Base-by-base conservation (phyloP, 2,888 invertebrate species). In the Andrena flavipes region DNA sequence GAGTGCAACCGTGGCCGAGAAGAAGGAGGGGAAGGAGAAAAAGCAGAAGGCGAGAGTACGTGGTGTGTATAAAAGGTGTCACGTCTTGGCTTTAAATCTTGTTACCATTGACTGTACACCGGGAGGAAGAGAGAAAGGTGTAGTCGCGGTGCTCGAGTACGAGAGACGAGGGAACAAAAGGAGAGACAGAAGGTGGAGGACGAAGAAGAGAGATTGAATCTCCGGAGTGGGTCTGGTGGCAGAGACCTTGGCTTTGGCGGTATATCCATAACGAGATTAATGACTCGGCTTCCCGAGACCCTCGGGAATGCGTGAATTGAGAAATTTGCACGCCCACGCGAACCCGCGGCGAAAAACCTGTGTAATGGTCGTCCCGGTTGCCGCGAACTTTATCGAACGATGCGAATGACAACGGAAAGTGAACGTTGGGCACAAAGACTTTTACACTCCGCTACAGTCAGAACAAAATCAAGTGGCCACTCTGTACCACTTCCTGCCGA, bases 181-280 rank as follows among this genome's bases (percentile, higher is more conserved):
- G 16, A 64, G 48, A 48, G 67, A 70, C n/a, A 29, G 62, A 30
- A 23, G 54, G 63, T 59, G 3, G 60, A 56, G 65, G 48, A 48
- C 59, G 59, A 59, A 33, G 16, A 20, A 33, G n/a, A 63, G 48
- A 70, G 70, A 63, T 80, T 67, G 82, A 69, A 81, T 79, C 77
- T 68, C 56, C 71, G 74, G 35, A 64, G 68, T 63, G 51, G 42
- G 85, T 75, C 76, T 80, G 69, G 72, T 74, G 77, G 80, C 80
- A 63, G 68, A 79, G 87, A 89, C 91, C 91, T 90, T 90, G 90
- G 86, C 87, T 91, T 87, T 88, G 87, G 81, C 89, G 85, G 88
- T 82, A 80, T 76, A 81, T 76, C 82, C 83, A 87, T 86, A 88
- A 85, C 82, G 85, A 87, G 86, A 90, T 90, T 90, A 90, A 91